A percentile compares a stretch with the other conserved stretches of the same genome.
These are phyloP conservation scores for Stratiomys singularior DNA, from an alignment of 2,888 invertebrate genomes.

Conservation along the genomic window DNA sequence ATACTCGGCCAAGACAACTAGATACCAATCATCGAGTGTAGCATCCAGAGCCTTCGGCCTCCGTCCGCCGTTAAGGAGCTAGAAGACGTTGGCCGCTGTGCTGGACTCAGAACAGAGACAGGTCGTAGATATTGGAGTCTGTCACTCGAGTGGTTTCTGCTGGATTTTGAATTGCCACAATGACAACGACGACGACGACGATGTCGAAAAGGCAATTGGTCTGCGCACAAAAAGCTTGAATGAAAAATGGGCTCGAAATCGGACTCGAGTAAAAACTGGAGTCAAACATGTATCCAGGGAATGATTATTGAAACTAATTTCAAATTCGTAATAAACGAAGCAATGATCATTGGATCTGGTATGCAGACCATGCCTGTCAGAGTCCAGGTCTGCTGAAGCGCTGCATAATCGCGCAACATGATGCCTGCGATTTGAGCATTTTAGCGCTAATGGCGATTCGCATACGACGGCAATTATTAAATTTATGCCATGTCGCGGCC, in stretches of 20 bases:
- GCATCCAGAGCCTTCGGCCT: background rate
- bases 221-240: slow-evolving; percentile 23
- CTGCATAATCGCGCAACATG: slow-evolving; percentile 44
- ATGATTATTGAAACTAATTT: slow-evolving; percentile 45
- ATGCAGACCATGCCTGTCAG: slow-evolving; percentile 22
- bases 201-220: slow-evolving; percentile 38
- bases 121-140: slow-evolving; percentile 20
- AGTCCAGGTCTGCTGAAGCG: slow-evolving; percentile 19
- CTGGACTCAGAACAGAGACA: slow-evolving; percentile 7
- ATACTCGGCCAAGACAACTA: slow-evolving; percentile 22
- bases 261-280: slow-evolving; percentile 40
- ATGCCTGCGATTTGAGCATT: slow-evolving; percentile 36
- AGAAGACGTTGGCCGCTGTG: background rate
- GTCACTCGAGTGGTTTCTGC: slow-evolving; percentile 3
- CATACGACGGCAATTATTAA: slow-evolving; percentile 34
- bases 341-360: slow-evolving; percentile 36
- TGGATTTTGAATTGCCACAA: slow-evolving; percentile 28
- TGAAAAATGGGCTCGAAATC: slow-evolving; percentile 40
- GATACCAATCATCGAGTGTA: background rate
- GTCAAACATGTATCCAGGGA: slow-evolving; percentile 35
- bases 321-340: slow-evolving; percentile 42
- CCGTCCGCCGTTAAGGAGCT: background rate
- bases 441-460: slow-evolving; percentile 42
- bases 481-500: slow-evolving; percentile 18
- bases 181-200: slow-evolving; percentile 19